A percentile compares a stretch with the other conserved stretches of the same genome.
Conservation (phyloP, 2,113 vertebrate genomes). For the Synchiropus splendidus region DNA sequence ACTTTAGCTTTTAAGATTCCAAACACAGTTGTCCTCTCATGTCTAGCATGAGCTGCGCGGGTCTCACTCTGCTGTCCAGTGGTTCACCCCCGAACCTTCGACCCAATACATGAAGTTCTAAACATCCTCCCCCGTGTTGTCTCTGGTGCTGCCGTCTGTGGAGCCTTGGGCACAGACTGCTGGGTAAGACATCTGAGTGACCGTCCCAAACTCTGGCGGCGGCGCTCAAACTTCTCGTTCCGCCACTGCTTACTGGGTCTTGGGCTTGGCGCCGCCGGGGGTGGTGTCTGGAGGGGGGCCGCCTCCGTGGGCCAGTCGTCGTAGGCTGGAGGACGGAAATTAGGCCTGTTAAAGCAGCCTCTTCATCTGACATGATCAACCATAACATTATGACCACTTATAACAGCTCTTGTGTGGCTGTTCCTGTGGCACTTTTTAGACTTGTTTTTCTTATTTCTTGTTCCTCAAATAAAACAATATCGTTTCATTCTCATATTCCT, state of each 20-base stretch:
- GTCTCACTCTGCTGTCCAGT: conserved; percentile 18
- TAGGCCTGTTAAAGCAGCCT: neutral
- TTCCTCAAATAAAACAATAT: neutral
- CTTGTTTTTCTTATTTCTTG: neutral
- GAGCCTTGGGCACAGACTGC: conserved; percentile 47
- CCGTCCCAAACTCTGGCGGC: conserved; percentile 44
- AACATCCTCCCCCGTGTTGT: conserved; percentile 17
- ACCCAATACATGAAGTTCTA: conserved; percentile 29
- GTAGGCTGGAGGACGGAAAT: conserved; percentile 40
- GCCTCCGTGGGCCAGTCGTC: conserved; percentile 60
- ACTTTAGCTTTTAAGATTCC: too few species aligned
- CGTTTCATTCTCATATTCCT: neutral
- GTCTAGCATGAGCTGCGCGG: conserved; percentile 19
- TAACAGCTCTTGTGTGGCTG: neutral
- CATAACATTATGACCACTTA: neutral
- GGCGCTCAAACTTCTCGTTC: conserved; percentile 17
- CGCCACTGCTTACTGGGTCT: conserved; percentile 49
- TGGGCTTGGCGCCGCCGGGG: conserved; percentile 66
- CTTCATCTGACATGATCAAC: neutral
- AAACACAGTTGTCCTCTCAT: conserved; percentile 15
- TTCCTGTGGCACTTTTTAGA: neutral
- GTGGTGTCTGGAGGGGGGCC: conserved; percentile 53
- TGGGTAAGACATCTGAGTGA: conserved; percentile 68
- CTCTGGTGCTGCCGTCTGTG: conserved; percentile 21
- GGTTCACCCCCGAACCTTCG: conserved; percentile 16